Evolutionary conservation across 2,113 vertebrate species (phyloP).

Genomic region (Dipodomys ordii): DNA sequence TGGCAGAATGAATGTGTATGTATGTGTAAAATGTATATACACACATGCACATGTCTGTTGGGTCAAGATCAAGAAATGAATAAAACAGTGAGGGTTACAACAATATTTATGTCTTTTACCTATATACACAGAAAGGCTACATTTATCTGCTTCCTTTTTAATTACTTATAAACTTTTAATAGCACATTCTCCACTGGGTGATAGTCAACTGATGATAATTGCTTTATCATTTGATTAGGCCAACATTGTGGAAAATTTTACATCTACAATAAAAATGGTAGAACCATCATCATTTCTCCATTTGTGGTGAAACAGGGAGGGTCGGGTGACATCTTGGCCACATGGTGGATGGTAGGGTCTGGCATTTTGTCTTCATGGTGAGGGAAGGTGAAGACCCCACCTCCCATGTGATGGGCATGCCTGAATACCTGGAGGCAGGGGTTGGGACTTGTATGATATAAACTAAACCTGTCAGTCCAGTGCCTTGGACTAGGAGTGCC

Average conservation of each 20-base stretch:
- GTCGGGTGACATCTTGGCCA: too few species aligned
- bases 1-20: neutral
- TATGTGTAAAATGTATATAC: neutral
- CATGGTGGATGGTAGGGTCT: too few species aligned
- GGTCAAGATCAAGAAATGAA: conserved; percentile 61
- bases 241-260: conserved; percentile 67
- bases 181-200: conserved; percentile 71
- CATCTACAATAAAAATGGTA: conserved; percentile 55
- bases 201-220: conserved; percentile 71
- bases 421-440: too few species aligned
- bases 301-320: neutral
- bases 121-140: conserved; percentile 62
- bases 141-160: conserved; percentile 78
- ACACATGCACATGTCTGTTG: neutral
- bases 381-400: too few species aligned
- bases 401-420: too few species aligned
- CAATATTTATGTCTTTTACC: conserved; percentile 60
- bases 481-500: too few species aligned
- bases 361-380: too few species aligned
- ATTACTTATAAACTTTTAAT: conserved; percentile 81
- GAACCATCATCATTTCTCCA: conserved; percentile 21
- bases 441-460: too few species aligned
- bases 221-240: conserved; percentile 64
- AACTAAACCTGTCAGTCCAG: too few species aligned
- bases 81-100: conserved; percentile 43